Evolutionary conservation across 2,113 vertebrate species (phyloP).

Genomic region (Myocastor coypus): DNA sequence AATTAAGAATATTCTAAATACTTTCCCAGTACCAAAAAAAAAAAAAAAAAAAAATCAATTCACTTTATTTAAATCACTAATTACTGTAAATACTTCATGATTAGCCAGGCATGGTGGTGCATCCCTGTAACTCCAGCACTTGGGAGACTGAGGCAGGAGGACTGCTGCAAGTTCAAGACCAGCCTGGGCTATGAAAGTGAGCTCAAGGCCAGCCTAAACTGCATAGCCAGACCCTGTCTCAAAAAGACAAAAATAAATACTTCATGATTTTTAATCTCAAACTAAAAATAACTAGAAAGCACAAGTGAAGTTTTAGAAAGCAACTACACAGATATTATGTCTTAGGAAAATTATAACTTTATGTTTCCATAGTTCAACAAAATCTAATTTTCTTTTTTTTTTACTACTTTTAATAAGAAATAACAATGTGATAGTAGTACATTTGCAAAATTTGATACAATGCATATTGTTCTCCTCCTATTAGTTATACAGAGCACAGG

Average conservation of each 20-base stretch:
- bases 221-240: too few species aligned
- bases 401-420: too few species aligned
- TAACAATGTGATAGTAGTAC: too few species aligned
- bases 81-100: conserved; percentile 45
- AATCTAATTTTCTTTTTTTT: too few species aligned
- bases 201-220: too few species aligned
- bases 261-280: conserved; percentile 25
- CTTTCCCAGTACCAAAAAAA: neutral
- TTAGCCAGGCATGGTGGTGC: neutral
- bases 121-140: too few species aligned
- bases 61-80: conserved; percentile 44
- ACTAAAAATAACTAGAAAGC: conserved; percentile 34
- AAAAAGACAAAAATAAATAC: neutral
- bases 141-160: too few species aligned
- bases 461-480: too few species aligned
- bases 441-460: too few species aligned
- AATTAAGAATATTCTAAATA: neutral
- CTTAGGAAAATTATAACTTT: neutral
- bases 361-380: neutral
- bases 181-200: too few species aligned
- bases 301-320: conserved; percentile 14
- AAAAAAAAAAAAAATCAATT: neutral
- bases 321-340: neutral
- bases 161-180: too few species aligned
- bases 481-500: too few species aligned